Percentiles rank a stretch among this genome's conserved stretches.
Evolutionary conservation across 2,888 invertebrate species (phyloP).

Genomic region (Antheraea assamensis): DNA sequence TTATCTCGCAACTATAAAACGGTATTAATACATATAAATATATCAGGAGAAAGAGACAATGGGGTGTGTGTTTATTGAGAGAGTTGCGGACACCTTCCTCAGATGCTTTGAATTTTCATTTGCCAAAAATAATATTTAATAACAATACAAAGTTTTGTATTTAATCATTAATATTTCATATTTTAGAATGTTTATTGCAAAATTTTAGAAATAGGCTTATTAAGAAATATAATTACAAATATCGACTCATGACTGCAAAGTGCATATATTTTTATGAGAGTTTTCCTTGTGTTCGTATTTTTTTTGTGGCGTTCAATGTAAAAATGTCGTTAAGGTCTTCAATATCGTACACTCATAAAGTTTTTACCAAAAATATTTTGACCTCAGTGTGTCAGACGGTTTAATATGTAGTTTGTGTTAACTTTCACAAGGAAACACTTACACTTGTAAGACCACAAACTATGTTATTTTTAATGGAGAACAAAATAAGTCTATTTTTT

Average conservation of each 20-base stretch:
- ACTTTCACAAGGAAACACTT: not conserved
- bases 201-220: no score
- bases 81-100: not conserved
- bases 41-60: conserved; percentile 57
- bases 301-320: not conserved
- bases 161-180: not conserved
- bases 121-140: not conserved
- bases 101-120: conserved; percentile 10
- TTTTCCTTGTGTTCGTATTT: no score
- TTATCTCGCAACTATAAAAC: conserved; percentile 70
- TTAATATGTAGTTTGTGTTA: not conserved
- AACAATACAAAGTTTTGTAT: not conserved
- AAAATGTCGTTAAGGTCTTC: not conserved
- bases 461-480: not conserved
- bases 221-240: no score
- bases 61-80: conserved; percentile 34
- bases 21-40: conserved; percentile 76
- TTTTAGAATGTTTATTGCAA: not conserved
- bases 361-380: not conserved
- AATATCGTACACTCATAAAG: no score
- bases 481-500: not conserved
- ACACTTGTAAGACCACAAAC: not conserved
- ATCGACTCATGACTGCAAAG: no score
- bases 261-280: no score
- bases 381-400: not conserved